Evolutionary conservation across 2,113 vertebrate species (phyloP).

Genomic region (Brachypteracias leptosomus): DNA sequence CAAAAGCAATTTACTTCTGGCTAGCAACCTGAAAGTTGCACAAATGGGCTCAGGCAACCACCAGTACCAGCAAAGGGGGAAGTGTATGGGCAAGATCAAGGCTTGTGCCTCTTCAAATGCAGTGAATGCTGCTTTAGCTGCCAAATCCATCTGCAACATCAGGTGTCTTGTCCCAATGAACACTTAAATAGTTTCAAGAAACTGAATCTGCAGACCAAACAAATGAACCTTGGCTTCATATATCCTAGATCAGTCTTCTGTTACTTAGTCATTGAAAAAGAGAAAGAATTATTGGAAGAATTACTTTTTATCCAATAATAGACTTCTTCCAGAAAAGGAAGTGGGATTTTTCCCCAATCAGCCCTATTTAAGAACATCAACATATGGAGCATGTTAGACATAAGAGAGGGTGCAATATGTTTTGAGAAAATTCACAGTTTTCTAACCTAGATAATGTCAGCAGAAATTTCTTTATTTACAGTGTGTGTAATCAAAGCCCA

Average conservation of each 20-base stretch:
- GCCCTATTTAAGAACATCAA: neutral
- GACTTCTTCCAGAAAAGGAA: neutral
- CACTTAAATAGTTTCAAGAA: neutral
- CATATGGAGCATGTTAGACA: neutral
- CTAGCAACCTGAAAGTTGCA: neutral
- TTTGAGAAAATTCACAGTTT: conserved; percentile 36
- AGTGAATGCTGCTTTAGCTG: neutral
- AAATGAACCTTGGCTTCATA: neutral
- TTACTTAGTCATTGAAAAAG: neutral
- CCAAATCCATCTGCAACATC: neutral
- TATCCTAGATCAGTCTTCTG: neutral
- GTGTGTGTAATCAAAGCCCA: neutral
- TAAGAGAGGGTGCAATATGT: neutral
- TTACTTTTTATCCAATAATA: neutral
- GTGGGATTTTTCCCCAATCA: neutral
- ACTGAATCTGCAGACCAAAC: neutral
- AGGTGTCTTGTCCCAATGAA: too few relatives aligned
- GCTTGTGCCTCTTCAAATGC: neutral
- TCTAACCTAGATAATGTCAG: conserved; percentile 14
- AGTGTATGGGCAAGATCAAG: neutral
- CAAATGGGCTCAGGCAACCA: neutral
- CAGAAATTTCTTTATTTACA: conserved; percentile 8
- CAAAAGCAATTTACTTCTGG: neutral
- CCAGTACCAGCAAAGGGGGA: neutral
- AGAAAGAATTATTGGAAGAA: neutral